phyloP scores from a whole-genome alignment of 2,888 invertebrate species.

The Hirtodrosophila cameraria region DNA sequence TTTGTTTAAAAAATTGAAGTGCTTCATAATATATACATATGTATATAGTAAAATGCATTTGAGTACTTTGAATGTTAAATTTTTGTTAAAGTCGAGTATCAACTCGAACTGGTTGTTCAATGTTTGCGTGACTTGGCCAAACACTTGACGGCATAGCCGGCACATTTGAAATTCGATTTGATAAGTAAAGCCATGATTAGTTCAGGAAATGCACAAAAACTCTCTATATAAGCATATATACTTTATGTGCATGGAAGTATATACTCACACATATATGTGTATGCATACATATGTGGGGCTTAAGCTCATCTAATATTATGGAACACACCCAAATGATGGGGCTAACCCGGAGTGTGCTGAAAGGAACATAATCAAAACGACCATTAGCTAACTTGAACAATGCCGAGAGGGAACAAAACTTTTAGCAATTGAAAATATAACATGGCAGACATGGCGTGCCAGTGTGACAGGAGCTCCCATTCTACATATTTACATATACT shows the following conservation, averaged over 20 bases:
- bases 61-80: too few species aligned
- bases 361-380: constrained; percentile 69
- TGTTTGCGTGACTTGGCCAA: constrained; percentile 25
- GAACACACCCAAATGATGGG: constrained; percentile 42
- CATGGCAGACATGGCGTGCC: constrained; percentile 53
- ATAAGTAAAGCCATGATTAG: constrained; percentile 62
- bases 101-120: constrained; percentile 14
- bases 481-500: not conserved
- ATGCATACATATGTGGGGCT: constrained; percentile 5
- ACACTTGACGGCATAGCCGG: constrained; percentile 16
- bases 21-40: too few species aligned
- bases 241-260: not conserved
- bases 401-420: constrained; percentile 28
- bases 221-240: constrained; percentile 11
- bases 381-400: constrained; percentile 67
- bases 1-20: too few species aligned
- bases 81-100: constrained; percentile 23
- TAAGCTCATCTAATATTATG: constrained; percentile 15
- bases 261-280: not conserved
- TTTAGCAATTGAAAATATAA: constrained; percentile 64
- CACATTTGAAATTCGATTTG: constrained; percentile 37
- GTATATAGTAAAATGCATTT: too few species aligned
- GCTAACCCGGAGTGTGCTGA: constrained; percentile 11
- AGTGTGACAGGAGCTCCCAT: constrained; percentile 10
- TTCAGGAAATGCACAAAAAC: constrained; percentile 33